Conservation (phyloP, 2,888 invertebrate species). For the Agelastica alni region DNA sequence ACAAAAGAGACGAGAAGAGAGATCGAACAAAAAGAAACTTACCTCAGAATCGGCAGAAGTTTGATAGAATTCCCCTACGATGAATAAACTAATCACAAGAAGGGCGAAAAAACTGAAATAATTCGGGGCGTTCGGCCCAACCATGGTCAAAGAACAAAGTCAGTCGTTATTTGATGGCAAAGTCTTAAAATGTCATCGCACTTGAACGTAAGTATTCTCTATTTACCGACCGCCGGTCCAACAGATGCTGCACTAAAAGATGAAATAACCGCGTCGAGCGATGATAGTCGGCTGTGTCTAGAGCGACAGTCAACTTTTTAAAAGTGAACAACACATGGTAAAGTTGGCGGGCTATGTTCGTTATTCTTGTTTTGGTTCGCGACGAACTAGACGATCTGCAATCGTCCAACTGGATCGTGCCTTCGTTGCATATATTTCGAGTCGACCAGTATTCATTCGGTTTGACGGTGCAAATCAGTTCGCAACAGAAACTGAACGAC, state of each 20-base stretch:
- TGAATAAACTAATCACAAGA: slow-evolving; percentile 24
- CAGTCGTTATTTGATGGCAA: slow-evolving; percentile 21
- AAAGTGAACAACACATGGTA: slow-evolving; percentile 34
- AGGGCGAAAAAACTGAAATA: slow-evolving; percentile 26
- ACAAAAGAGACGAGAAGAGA: too few relatives aligned
- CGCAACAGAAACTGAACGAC: too few relatives aligned
- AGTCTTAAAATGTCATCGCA: slow-evolving; percentile 34
- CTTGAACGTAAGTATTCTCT: too few relatives aligned
- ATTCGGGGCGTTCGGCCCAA: slow-evolving; percentile 25
- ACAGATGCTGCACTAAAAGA: slow-evolving; percentile 31
- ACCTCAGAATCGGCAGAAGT: slow-evolving; percentile 34
- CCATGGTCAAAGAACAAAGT: slow-evolving; percentile 27
- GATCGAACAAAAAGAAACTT: too few relatives aligned
- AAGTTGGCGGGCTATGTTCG: slow-evolving; percentile 32
- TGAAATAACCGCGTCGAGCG: slow-evolving; percentile 20
- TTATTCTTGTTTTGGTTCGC: slow-evolving; percentile 11
- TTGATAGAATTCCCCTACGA: slow-evolving; percentile 24
- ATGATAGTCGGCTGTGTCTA: slow-evolving; percentile 24
- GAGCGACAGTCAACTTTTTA: slow-evolving; percentile 33
- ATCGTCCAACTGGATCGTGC: background rate
- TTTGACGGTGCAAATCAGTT: too few relatives aligned
- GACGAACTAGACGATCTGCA: background rate
- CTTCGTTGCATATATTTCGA: too few relatives aligned
- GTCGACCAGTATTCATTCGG: background rate
- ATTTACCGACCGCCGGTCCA: slow-evolving; percentile 25